These are phyloP conservation scores for Sylvilagus bachmani DNA, from an alignment of 2,113 vertebrate species.

Conservation along the genomic window DNA sequence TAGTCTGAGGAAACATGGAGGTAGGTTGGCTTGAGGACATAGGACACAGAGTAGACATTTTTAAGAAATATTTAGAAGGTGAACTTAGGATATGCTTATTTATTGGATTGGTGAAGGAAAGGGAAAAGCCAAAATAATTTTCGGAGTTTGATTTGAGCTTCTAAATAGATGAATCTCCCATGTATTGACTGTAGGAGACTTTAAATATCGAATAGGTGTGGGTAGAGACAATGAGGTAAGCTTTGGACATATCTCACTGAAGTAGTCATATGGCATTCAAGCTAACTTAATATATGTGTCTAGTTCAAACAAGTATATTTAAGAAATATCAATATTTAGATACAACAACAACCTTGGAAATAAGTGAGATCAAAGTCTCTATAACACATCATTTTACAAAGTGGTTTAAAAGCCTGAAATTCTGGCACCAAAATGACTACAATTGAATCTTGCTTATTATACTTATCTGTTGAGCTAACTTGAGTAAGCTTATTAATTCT, in stretches of 20 bases:
- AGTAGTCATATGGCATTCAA: background rate
- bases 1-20: background rate
- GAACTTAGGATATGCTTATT: background rate
- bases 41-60: too few species aligned
- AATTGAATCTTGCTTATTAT: background rate
- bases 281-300: background rate
- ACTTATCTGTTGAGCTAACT: background rate
- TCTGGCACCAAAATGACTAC: background rate
- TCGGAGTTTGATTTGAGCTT: background rate
- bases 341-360: background rate
- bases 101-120: background rate
- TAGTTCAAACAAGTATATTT: background rate
- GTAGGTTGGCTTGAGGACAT: background rate
- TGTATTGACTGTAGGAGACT: background rate
- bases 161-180: background rate
- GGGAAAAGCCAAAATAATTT: background rate
- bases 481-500: background rate
- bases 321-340: background rate
- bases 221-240: background rate
- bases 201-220: background rate
- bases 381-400: background rate
- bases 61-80: background rate
- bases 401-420: background rate
- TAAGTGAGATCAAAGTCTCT: background rate
- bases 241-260: background rate